Conservation (phyloP, 2,888 invertebrate species). For the Linyphia triangularis region DNA sequence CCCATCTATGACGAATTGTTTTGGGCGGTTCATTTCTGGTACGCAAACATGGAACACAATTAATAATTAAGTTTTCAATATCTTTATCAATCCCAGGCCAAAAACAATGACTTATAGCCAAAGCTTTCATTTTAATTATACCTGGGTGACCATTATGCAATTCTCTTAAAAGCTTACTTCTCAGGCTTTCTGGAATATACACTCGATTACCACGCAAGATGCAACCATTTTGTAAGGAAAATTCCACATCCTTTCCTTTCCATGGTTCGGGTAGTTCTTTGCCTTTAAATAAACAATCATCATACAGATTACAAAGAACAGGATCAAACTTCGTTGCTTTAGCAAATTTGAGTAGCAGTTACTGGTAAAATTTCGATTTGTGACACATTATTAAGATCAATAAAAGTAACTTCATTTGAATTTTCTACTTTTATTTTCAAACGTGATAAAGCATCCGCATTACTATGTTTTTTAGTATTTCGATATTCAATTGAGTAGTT, state of each 20-base stretch:
- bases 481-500: background rate
- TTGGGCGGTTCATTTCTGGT: slow-evolving; percentile 47
- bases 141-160: slow-evolving; percentile 27
- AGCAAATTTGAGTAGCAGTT: too few relatives aligned
- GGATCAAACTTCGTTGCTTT: background rate
- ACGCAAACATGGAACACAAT: slow-evolving; percentile 43
- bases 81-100: slow-evolving; percentile 50
- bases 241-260: background rate
- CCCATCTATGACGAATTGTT: slow-evolving; percentile 47
- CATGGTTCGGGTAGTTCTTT: background rate
- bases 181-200: background rate
- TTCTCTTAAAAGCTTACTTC: background rate
- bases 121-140: slow-evolving; percentile 54
- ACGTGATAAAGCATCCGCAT: background rate
- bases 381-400: background rate
- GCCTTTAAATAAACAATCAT: background rate
- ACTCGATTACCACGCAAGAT: slow-evolving; percentile 23
- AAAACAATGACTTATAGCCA: slow-evolving; percentile 52
- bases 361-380: background rate
- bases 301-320: background rate
- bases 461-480: background rate
- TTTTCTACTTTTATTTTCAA: too few relatives aligned
- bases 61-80: slow-evolving; percentile 50
- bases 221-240: background rate
- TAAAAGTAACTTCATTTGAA: background rate